A percentile compares a stretch with the other conserved stretches of the same genome.
Conservation (phyloP, 2,888 invertebrate genomes). For the Trichopoda pennipes region DNA sequence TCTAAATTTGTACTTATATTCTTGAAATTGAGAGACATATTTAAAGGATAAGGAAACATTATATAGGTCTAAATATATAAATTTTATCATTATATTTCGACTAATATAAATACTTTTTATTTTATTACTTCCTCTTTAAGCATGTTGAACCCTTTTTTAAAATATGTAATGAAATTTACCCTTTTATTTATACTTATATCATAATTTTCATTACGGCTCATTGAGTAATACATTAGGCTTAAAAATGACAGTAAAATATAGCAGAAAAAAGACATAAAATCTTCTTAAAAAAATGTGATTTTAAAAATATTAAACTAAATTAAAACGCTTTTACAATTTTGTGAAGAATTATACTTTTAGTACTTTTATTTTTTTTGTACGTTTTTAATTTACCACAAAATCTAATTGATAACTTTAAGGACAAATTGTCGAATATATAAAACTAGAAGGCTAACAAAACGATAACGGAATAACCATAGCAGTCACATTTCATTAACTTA, state of each 20-base stretch:
- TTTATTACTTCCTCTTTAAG: neutral
- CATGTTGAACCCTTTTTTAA: constrained; percentile 31
- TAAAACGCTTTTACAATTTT: constrained; percentile 26
- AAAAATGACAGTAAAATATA: constrained; percentile 50
- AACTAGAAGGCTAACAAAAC: constrained; percentile 40
- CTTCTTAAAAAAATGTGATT: neutral
- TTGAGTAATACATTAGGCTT: constrained; percentile 65
- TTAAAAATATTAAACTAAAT: neutral
- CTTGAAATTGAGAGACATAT: too few relatives aligned
- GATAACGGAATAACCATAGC: constrained; percentile 15
- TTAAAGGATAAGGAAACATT: too few relatives aligned
- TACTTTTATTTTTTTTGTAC: neutral
- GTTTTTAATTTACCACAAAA: constrained; percentile 46
- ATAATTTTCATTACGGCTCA: constrained; percentile 60
- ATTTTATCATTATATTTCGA: neutral
- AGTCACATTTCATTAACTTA: constrained; percentile 51
- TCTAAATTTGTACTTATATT: too few relatives aligned
- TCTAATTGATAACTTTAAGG: constrained; percentile 45
- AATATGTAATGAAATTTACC: constrained; percentile 52
- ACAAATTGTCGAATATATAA: constrained; percentile 55
- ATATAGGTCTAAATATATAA: too few relatives aligned
- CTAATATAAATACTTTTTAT: neutral
- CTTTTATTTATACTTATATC: constrained; percentile 46
- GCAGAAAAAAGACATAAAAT: constrained; percentile 31
- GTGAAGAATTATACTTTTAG: constrained; percentile 3